Evolutionary conservation across 2,797 vertebrate genomes (phyloP).

Genomic region (Thaleichthys pacificus): DNA sequence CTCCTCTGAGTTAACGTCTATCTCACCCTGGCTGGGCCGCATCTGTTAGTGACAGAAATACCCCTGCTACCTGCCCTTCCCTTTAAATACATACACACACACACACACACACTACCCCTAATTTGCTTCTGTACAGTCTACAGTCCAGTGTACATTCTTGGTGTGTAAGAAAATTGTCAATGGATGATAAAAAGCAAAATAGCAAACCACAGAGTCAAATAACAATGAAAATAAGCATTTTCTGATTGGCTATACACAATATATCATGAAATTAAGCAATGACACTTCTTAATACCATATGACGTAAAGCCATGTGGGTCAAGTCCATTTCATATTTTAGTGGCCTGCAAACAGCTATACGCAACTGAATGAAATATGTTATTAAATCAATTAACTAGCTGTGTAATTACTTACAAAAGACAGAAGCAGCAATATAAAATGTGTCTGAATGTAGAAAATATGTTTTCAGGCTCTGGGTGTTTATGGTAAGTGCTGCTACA

Average conservation of each 20-base stretch:
- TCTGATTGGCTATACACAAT: background rate
- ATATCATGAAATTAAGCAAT: background rate
- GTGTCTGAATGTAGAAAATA: slow-evolving; percentile 11
- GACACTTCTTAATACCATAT: background rate
- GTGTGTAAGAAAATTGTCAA: background rate
- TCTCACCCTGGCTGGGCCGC: slow-evolving; percentile 49
- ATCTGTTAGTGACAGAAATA: slow-evolving; percentile 49
- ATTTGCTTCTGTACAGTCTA: background rate
- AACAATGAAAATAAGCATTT: background rate
- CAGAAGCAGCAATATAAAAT: background rate
- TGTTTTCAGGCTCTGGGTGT: slow-evolving; percentile 10
- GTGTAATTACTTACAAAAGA: background rate
- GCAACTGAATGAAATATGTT: background rate
- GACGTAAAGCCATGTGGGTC: background rate
- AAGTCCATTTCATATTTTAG: background rate
- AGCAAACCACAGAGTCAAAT: background rate
- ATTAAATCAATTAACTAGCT: slow-evolving; percentile 9
- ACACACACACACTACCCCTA: background rate
- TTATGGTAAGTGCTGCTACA: slow-evolving; percentile 13
- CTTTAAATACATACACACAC: slow-evolving; percentile 31
- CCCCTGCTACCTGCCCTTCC: slow-evolving; percentile 6
- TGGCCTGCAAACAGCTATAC: background rate
- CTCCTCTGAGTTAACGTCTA: slow-evolving; percentile 53
- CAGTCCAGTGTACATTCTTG: background rate
- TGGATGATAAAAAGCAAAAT: background rate